A percentile compares a stretch with the other conserved stretches of the same genome.
Conservation (phyloP, 2,888 invertebrate species). For the Drosophila paracracens region DNA sequence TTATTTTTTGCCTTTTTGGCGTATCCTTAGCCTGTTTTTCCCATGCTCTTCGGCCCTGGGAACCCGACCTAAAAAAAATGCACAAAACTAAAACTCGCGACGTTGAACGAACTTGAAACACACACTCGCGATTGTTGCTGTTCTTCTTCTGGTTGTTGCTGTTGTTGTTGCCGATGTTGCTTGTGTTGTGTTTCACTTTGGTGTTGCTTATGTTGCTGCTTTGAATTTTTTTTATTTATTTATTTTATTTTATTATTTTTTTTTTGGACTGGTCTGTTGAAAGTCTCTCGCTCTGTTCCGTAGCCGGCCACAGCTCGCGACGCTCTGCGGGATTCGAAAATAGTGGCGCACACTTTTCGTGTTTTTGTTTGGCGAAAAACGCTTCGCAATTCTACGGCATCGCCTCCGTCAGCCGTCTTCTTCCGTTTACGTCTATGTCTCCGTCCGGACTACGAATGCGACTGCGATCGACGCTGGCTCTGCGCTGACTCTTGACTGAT, state of each 20-base stretch:
- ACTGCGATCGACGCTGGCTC: constrained; percentile 41
- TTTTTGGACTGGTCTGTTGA: constrained; percentile 8
- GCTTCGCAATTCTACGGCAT: constrained; percentile 43
- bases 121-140: constrained; percentile 23
- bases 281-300: constrained; percentile 52
- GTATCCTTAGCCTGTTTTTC: constrained; percentile 73
- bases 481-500: constrained; percentile 62
- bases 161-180: constrained; percentile 16
- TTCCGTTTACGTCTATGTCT: constrained; percentile 43
- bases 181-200: constrained; percentile 34
- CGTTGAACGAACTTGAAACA: constrained; percentile 46
- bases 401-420: constrained; percentile 26
- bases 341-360: constrained; percentile 61
- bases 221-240: constrained; percentile 36
- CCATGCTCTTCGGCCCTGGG: constrained; percentile 62
- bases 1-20: constrained; percentile 48
- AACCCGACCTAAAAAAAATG: constrained; percentile 47
- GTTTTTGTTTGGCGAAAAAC: constrained; percentile 57
- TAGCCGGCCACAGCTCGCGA: constrained; percentile 67
- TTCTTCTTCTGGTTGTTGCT: constrained; percentile 20
- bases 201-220: constrained; percentile 35
- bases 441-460: constrained; percentile 51
- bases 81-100: constrained; percentile 50
- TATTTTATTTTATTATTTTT: not conserved
- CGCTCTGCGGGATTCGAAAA: constrained; percentile 66